Percentiles rank a stretch among this genome's conserved stretches.
Evolutionary conservation across 2,113 vertebrate species (phyloP).

Genomic region (Arvicanthis niloticus): DNA sequence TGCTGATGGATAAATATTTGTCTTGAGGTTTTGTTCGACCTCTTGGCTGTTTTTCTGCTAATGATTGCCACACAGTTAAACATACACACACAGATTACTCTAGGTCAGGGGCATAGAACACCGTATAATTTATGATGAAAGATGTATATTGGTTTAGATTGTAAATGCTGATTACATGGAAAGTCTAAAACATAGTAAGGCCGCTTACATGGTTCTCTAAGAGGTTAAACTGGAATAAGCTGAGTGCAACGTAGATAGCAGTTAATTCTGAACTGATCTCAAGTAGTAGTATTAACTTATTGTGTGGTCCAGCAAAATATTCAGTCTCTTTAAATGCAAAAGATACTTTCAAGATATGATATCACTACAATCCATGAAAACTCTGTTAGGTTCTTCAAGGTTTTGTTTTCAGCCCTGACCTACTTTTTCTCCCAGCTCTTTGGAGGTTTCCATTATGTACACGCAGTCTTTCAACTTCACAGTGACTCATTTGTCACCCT

Average conservation of each 20-base stretch:
- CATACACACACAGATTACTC: not conserved
- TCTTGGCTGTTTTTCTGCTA: no score
- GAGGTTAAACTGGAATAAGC: not conserved
- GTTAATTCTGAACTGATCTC: not conserved
- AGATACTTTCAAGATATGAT: not conserved
- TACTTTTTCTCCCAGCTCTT: not conserved
- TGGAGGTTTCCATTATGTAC: not conserved
- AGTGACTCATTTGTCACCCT: not conserved
- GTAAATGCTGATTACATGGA: not conserved
- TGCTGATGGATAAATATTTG: not conserved
- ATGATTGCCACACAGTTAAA: not conserved
- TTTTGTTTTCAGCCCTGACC: not conserved
- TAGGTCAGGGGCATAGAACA: not conserved
- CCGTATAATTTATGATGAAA: not conserved
- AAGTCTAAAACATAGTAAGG: not conserved
- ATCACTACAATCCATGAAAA: not conserved
- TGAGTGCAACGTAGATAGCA: not conserved
- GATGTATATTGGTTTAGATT: not conserved
- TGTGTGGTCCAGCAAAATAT: not conserved
- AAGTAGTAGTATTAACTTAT: not conserved
- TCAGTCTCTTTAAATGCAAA: not conserved
- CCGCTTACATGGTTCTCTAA: not conserved
- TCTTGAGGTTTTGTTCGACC: not conserved
- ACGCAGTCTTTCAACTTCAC: not conserved
- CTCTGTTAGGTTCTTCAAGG: not conserved